Evolutionary conservation across 1,140 invertebrate species (phyloP), one percentile per base, ranked within the genome.

Genomic region (Gryon sp.): DNA sequence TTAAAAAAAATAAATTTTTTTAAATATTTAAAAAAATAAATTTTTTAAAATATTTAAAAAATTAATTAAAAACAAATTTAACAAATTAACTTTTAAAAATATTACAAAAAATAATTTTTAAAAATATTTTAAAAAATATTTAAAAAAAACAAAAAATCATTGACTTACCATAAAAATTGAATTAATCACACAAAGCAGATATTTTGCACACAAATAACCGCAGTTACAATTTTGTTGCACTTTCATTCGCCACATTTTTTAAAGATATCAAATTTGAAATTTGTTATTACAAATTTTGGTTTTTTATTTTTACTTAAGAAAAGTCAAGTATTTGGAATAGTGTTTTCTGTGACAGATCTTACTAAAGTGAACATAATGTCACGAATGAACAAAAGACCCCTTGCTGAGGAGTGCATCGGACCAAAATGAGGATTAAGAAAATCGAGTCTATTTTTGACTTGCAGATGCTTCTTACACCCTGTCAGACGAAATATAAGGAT

Each of bases 101-200:
- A 38, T 38, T 38, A 38, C 34, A 38, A 38, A 38, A 4, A 15
- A 24, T 24, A 4, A n/a, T 34, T 38, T 19, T 9, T 19, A 18
- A 16, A 7, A 41, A 41, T 9, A 8, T 28, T 55, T 9, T 40
- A 20, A 41, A 28, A 11, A 12, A 32, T 30, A 20, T 41, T 30
- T 32, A 7, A 24, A 24, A 8, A 4, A 18, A 4, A 14, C 11
- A 46, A 28, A 1, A 28, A 14, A 14, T 38, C 40, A 4, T 28
- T 6, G 81, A 93, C 94, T 93, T 84, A 96, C 95, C 92, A 95
- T 92, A 88, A 97, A 96, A 79, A 96, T 91, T 36, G 95, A 92
- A 86, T 95, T 96, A 68, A 96, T 93, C 38, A 92, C 91, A 76
- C 95, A 92, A 24, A 96, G 90, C 86, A 96, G 92, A 79, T 94